Base-by-base conservation (phyloP, 2,113 vertebrate species). In the Silurus glanis region DNA sequence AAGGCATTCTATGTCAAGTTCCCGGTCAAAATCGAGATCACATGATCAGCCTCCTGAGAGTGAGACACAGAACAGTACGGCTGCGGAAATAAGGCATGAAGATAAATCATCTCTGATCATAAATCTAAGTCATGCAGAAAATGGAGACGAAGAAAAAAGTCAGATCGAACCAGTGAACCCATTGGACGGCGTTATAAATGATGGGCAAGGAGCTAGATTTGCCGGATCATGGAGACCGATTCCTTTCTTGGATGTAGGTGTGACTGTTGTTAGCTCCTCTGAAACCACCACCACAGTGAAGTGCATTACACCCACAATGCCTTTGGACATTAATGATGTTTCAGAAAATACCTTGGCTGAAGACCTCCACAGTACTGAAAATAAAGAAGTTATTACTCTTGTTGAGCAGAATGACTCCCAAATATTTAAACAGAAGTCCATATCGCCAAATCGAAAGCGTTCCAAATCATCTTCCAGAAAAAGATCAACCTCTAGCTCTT, bases 401-500 rank as follows among this genome's bases (percentile, higher is more conserved):
- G 51, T 17, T 78, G 51, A 87, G 14, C 10, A 28, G 12, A 67
- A 78, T 62, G 59, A 83, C 58, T 25, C 80, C 6, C 59, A 87
- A 25, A 21, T 14, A 45, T 13, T 28, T 23, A n/a, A 49, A 17
- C 12, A 67, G 47, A 71, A 72, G 55, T 83, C 88, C 59, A 58
- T 61, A 82, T 61, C 23, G 9, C 49, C 76, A 16, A 17, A 55
- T 14, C 84, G 74, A 80, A 90, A 82, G 62, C 47, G 25, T 47
- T 91, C 86, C 53, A 92, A 91, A 83, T 93, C 93, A 0, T 58
- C 91, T 16, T 71, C 89, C 4, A 91, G 87, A 83, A 93, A 85
- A 81, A 92, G 53, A 72, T 94, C 91, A 13, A 21, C 19, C 0
- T 92, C 94, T 14, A 89, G 55, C 62, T 94, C 93, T 6, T 91